Base-by-base conservation (phyloP, 1,140 invertebrate genomes). In the Diachasma alloeum region DNA sequence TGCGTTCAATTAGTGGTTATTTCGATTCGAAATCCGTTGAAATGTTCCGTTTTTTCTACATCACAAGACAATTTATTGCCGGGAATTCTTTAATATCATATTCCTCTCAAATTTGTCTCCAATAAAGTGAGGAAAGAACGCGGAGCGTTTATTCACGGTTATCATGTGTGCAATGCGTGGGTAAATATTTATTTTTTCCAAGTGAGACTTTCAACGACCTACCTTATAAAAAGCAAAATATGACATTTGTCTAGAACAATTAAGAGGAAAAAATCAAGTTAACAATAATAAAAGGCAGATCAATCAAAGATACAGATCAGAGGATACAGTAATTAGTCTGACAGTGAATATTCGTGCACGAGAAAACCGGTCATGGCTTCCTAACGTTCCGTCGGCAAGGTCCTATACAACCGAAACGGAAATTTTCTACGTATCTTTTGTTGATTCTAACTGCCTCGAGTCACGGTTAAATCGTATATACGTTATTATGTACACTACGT, bases 401-500 rank as follows among this genome's bases (percentile, higher is more conserved):
- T 68, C 26, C 26, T 37, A 42, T 39, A 39, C 26, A 68, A 68
- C 66, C 31, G 66, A 68, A 68, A 68, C 66, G 66, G 36, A 63
- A 63, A 63, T 63, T 68, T 68, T 68, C 66, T 68, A 39, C 66
- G 36, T 68, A 68, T 68, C 36, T 68, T 37, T 17, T 17, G 36
- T n/a, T 68, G 36, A 17, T 78, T 80, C 67, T 74, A 74, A 56
- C 79, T 81, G 66, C 75, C 66, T 66, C 70, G 72, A 83, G 84
- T 81, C 81, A 76, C 72, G 78, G 78, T 71, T 79, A 79, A 80
- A 80, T 80, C 78, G 83, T 80, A 79, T 46, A 67, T 74, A 79
- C 63, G 79, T 86, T 83, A 83, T 87, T 86, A 82, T 85, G 69
- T 74, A 26, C 82, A 83, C 82, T 81, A 82, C 84, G 82, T 86